A percentile compares a stretch with the other conserved stretches of the same genome.
Evolutionary conservation across 53 echinoderm and acorn worm species (phyloP).

Genomic region (Apostichopus leukothele): DNA sequence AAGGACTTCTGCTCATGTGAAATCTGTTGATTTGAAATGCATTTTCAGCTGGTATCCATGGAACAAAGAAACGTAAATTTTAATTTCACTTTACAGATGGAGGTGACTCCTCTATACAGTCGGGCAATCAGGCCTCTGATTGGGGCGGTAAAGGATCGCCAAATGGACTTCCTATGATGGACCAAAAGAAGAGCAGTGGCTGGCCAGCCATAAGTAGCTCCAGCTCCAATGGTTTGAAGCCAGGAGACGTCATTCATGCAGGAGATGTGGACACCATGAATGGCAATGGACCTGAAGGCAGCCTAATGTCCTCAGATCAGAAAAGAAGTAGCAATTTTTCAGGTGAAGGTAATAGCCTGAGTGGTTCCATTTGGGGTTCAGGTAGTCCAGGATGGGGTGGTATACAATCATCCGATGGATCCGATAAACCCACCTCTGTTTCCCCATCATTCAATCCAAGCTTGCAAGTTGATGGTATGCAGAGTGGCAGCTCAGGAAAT

Average conservation of each 20-base stretch:
- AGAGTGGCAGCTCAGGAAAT: slow-evolving; percentile 32
- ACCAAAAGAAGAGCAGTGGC: slow-evolving; percentile 52
- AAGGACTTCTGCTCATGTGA: too few relatives aligned
- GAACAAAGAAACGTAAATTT: too few relatives aligned
- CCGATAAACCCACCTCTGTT: slow-evolving; percentile 33
- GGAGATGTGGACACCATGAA: slow-evolving; percentile 15
- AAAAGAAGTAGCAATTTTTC: not conserved
- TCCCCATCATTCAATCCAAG: slow-evolving; percentile 42
- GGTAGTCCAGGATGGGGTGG: slow-evolving; percentile 57
- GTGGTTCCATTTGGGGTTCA: slow-evolving; percentile 43
- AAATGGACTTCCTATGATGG: slow-evolving; percentile 28
- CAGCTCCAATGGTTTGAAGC: slow-evolving; percentile 44
- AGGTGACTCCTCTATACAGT: slow-evolving; percentile 23
- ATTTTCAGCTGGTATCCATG: too few relatives aligned
- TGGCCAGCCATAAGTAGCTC: slow-evolving; percentile 48
- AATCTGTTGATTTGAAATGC: too few relatives aligned
- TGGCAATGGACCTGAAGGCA: slow-evolving; percentile 3
- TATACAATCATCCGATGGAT: slow-evolving; percentile 32
- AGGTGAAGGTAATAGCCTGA: not conserved
- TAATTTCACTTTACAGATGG: not conserved
- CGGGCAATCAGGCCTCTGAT: slow-evolving; percentile 22
- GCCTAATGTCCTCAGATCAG: slow-evolving; percentile 26
- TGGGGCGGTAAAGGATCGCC: slow-evolving; percentile 43
- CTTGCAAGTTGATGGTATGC: slow-evolving; percentile 32
- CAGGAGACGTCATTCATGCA: not conserved